Percentiles rank a stretch among this genome's conserved stretches.
Evolutionary conservation across 2,113 vertebrate genomes (phyloP).

Genomic region (Neodon shergylaensis): DNA sequence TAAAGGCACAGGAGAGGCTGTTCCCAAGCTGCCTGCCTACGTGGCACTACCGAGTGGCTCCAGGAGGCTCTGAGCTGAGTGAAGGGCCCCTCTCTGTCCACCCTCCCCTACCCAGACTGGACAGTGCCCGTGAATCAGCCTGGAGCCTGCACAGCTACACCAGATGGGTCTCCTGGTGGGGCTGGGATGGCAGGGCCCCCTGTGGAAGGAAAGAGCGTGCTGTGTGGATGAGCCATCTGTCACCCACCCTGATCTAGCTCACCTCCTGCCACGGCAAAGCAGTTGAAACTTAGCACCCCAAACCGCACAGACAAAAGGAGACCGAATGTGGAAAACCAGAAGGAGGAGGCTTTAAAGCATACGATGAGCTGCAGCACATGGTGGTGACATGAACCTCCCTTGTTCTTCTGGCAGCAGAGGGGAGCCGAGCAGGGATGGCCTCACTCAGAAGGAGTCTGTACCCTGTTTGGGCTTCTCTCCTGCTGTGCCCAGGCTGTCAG

Average conservation of each 20-base stretch:
- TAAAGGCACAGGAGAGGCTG: constrained; percentile 54
- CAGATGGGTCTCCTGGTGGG: not conserved
- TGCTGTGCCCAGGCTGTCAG: fast-evolving
- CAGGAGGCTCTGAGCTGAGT: not conserved
- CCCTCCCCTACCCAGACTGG: not conserved
- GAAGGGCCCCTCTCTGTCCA: not conserved
- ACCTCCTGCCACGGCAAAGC: not conserved
- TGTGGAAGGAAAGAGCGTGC: not conserved
- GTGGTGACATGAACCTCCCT: no score
- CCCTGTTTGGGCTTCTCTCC: not conserved
- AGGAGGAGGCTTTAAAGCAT: not conserved
- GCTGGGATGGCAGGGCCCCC: not conserved
- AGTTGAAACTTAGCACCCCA: not conserved
- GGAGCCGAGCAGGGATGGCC: not conserved
- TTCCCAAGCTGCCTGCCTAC: not conserved
- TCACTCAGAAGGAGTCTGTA: fast-evolving
- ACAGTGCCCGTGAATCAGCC: not conserved
- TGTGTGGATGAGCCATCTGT: not conserved
- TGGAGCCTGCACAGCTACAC: not conserved
- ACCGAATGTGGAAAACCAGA: not conserved
- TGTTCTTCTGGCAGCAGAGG: not conserved
- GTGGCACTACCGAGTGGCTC: not conserved
- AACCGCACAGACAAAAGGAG: not conserved
- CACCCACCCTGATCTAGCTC: not conserved
- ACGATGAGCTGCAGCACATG: not conserved